Evolutionary conservation across 2,888 invertebrate genomes (phyloP).

Genomic region (Thera obeliscata): DNA sequence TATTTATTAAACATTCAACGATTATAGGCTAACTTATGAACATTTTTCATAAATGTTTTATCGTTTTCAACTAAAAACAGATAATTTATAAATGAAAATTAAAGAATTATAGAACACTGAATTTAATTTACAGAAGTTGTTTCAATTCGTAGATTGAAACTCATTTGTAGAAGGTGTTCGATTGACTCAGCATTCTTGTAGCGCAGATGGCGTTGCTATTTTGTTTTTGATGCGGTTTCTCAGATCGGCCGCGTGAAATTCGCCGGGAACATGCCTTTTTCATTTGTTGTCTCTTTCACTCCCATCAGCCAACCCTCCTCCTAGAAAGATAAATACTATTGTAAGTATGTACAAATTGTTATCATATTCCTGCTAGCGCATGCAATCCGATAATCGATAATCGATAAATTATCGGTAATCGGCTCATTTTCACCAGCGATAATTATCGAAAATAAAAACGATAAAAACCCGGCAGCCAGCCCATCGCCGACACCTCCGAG

Average conservation of each 20-base stretch:
- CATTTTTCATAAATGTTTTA: conserved; percentile 34
- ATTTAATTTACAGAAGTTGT: conserved; percentile 11
- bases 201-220: conserved; percentile 24
- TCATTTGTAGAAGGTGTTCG: conserved; percentile 28
- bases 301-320: conserved; percentile 99
- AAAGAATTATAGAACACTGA: conserved; percentile 14
- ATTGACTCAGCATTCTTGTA: conserved; percentile 21
- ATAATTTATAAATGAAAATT: conserved; percentile 20
- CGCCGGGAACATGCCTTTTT: conserved; percentile 98
- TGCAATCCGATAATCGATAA: too few species aligned
- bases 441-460: too few species aligned
- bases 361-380: neutral
- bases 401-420: too few species aligned
- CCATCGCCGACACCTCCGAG: too few species aligned
- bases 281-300: conserved; percentile 92
- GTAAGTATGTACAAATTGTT: neutral
- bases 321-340: conserved; percentile 75
- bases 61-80: conserved; percentile 27
- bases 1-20: conserved; percentile 79
- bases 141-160: conserved; percentile 26
- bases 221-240: conserved; percentile 50
- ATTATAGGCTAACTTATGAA: conserved; percentile 66
- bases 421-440: too few species aligned
- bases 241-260: conserved; percentile 97
- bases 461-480: too few species aligned